These are phyloP conservation scores for Erythrolamprus reginae DNA, from an alignment of 2,113 vertebrate species.

Conservation along the genomic window DNA sequence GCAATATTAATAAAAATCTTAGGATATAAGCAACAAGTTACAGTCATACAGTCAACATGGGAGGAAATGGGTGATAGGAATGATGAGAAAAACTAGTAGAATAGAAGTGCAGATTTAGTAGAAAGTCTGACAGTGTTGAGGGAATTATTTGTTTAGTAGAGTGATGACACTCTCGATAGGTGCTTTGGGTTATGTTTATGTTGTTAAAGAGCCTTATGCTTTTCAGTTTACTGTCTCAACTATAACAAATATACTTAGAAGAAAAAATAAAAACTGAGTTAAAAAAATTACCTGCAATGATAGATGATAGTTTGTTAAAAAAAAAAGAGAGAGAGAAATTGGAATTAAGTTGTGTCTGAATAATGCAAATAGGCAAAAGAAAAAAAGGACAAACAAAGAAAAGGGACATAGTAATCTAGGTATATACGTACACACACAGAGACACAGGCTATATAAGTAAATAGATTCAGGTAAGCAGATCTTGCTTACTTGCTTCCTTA, in stretches of 20 bases:
- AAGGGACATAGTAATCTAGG: background rate
- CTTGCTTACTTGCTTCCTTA: constrained; percentile 3
- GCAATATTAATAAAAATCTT: too few relatives aligned
- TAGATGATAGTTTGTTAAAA: background rate
- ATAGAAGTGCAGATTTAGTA: too few relatives aligned
- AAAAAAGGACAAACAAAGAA: background rate
- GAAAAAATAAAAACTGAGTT: background rate
- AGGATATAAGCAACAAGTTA: too few relatives aligned
- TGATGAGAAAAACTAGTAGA: too few relatives aligned
- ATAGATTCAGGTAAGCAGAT: background rate
- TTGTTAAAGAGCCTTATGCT: background rate
- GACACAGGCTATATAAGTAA: background rate
- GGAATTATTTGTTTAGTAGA: too few relatives aligned
- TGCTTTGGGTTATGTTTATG: background rate
- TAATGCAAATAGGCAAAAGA: background rate
- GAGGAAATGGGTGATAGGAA: too few relatives aligned
- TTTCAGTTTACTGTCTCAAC: background rate
- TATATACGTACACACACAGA: background rate
- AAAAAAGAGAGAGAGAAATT: background rate
- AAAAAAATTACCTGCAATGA: background rate
- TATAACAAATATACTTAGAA: background rate
- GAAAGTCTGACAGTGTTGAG: too few relatives aligned
- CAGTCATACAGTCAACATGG: too few relatives aligned
- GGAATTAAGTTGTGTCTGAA: constrained; percentile 4
- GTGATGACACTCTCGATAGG: background rate